Percentiles rank a stretch among this genome's conserved stretches.
These are phyloP conservation scores for Lymantria monacha DNA, from an alignment of 2,888 invertebrate species.

Conservation along the genomic window DNA sequence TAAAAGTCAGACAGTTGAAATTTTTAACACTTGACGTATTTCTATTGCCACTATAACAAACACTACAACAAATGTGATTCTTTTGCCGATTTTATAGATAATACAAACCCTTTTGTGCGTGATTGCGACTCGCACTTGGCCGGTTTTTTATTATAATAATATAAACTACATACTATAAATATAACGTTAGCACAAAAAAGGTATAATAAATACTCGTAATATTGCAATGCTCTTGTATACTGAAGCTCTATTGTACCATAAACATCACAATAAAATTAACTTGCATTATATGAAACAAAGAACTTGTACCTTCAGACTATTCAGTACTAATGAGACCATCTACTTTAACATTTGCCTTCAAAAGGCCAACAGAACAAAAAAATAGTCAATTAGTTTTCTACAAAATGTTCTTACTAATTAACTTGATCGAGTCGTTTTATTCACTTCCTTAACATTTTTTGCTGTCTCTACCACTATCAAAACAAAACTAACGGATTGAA, in stretches of 20 bases:
- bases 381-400: slow-evolving; percentile 69
- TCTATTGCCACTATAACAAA: no score
- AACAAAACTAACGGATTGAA: slow-evolving; percentile 17
- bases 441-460: slow-evolving; percentile 52
- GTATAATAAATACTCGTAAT: no score
- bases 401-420: slow-evolving; percentile 72
- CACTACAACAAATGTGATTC: no score
- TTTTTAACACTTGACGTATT: no score
- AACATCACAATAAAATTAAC: slow-evolving; percentile 24
- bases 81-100: no score
- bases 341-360: slow-evolving; percentile 63
- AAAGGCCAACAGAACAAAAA: slow-evolving; percentile 58
- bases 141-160: no score
- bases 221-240: no score
- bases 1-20: no score
- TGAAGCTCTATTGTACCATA: background rate
- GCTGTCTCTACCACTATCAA: slow-evolving; percentile 25
- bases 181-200: no score
- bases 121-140: no score
- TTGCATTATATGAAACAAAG: slow-evolving; percentile 27
- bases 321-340: slow-evolving; percentile 59
- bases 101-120: no score
- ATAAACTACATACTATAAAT: no score
- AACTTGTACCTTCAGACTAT: slow-evolving; percentile 40
- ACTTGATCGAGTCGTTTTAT: slow-evolving; percentile 69